phyloP scores from a whole-genome alignment of 2,888 invertebrate genomes.

The Abrostola triplasia region DNA sequence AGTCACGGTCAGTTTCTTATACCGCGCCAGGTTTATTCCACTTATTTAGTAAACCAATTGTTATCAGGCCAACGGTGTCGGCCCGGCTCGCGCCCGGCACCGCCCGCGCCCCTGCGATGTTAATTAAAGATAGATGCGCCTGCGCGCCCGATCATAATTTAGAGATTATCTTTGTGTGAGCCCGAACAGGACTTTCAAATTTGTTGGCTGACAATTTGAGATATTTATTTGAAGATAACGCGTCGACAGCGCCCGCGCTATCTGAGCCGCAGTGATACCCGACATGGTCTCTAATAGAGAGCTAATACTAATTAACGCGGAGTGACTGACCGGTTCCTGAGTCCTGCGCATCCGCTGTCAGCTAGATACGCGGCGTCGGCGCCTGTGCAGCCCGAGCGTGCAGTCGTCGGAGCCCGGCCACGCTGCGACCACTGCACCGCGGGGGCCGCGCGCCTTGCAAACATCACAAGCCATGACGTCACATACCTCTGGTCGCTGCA shows the following conservation, averaged over 20 bases:
- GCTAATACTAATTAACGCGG: constrained; percentile 21
- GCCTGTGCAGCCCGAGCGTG: no score
- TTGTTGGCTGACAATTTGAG: constrained; percentile 71
- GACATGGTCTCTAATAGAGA: constrained; percentile 13
- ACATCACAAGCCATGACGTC: no score
- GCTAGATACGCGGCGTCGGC: background rate
- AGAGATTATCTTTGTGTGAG: constrained; percentile 63
- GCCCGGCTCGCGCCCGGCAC: constrained; percentile 15
- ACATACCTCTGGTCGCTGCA: no score
- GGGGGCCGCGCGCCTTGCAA: no score
- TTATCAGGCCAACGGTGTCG: background rate
- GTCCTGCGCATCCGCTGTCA: constrained; percentile 2
- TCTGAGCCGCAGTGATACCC: constrained; percentile 21
- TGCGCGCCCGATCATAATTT: constrained; percentile 61
- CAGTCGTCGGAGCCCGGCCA: no score
- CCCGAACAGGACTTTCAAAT: constrained; percentile 71
- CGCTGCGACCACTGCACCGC: no score
- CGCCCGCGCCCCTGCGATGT: constrained; percentile 62
- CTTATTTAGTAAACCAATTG: no score
- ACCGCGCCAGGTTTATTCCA: no score
- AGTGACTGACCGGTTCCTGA: constrained; percentile 39
- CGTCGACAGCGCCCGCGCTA: constrained; percentile 37
- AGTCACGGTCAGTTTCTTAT: no score
- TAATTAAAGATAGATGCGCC: constrained; percentile 77
- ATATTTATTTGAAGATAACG: constrained; percentile 70